Conservation (phyloP, 23 tunicate genomes). For the Clavelina lepadiformis region DNA sequence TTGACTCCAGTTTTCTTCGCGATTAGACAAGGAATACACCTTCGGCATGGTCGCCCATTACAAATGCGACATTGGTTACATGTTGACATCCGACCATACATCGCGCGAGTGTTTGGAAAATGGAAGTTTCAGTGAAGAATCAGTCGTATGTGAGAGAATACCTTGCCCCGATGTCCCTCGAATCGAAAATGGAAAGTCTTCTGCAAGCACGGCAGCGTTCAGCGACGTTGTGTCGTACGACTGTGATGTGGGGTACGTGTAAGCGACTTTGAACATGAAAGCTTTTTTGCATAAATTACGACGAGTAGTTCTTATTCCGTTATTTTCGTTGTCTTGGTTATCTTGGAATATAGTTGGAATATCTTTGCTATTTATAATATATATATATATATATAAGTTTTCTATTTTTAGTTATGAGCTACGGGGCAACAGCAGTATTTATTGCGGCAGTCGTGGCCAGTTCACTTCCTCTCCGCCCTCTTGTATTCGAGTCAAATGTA, state of each 20-base stretch:
- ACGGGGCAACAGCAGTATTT: background rate
- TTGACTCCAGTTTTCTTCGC: background rate
- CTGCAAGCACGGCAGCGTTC: constrained; percentile 12
- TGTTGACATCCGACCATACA: constrained; percentile 12
- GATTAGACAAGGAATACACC: constrained; percentile 39
- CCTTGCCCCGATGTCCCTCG: constrained; percentile 37
- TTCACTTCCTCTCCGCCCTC: constrained; percentile 15
- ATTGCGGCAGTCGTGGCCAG: constrained; percentile 21
- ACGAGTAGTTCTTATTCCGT: background rate
- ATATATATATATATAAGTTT: background rate
- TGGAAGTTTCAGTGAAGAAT: constrained; percentile 37
- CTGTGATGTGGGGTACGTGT: constrained; percentile 60
- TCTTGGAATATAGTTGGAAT: background rate
- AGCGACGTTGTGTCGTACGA: constrained; percentile 36
- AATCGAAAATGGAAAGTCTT: constrained; percentile 36
- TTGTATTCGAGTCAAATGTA: constrained; percentile 27
- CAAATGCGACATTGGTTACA: constrained; percentile 46
- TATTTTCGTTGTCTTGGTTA: background rate
- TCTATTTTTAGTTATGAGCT: constrained; percentile 11
- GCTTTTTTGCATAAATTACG: background rate
- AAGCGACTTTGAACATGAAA: background rate
- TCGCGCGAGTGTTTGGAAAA: constrained; percentile 47
- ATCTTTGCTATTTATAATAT: background rate
- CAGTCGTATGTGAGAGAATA: constrained; percentile 33
- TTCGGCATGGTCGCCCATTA: constrained; percentile 70